Percentiles rank a stretch among this genome's conserved stretches.
Conservation (phyloP, 2,113 vertebrate species). For the Pelusios castaneus region DNA sequence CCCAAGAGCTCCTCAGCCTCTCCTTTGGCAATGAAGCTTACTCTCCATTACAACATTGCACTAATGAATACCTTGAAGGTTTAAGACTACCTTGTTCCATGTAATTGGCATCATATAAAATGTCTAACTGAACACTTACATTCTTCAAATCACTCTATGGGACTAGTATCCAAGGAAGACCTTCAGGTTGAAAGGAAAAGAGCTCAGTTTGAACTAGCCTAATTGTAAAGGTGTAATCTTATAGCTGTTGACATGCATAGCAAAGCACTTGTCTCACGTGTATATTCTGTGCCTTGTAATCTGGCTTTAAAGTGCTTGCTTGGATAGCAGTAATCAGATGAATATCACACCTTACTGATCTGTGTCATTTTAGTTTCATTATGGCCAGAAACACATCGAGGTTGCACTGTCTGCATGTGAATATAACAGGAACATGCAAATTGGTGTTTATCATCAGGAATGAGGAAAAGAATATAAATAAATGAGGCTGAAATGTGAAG, state of each 20-base stretch:
- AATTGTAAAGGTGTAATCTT: neutral
- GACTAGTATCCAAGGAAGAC: slow-evolving; percentile 8
- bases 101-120: slow-evolving; percentile 48
- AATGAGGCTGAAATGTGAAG: neutral
- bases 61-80: slow-evolving; percentile 51
- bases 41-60: neutral
- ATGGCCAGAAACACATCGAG: neutral
- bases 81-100: slow-evolving; percentile 25
- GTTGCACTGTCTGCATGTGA: neutral
- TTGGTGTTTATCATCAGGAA: neutral
- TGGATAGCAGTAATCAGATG: neutral
- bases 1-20: neutral
- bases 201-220: slow-evolving; percentile 39
- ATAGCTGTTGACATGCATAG: neutral
- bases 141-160: slow-evolving; percentile 15
- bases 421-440: neutral
- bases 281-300: slow-evolving; percentile 29
- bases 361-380: neutral
- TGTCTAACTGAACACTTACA: slow-evolving; percentile 22
- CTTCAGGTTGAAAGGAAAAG: slow-evolving; percentile 13
- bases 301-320: neutral
- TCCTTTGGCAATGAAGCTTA: slow-evolving; percentile 27
- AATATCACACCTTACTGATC: neutral
- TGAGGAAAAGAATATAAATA: neutral
- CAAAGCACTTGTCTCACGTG: neutral